Conservation (phyloP, 2,113 vertebrate species). For the Macrotis lagotis region DNA sequence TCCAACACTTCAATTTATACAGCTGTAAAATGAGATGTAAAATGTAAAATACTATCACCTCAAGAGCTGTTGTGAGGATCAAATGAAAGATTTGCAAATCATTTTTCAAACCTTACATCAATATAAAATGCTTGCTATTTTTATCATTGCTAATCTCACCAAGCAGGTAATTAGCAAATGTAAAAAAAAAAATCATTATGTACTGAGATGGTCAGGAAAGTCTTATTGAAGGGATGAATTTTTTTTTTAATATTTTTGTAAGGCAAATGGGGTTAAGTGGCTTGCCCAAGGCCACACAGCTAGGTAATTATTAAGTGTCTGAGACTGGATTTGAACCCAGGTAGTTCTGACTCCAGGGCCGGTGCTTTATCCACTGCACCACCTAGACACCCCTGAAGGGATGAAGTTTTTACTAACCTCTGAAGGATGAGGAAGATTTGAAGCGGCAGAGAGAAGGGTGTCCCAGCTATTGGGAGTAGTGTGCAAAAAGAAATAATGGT, state of each 20-base stretch:
- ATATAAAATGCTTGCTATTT: too few species aligned
- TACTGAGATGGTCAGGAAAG: neutral
- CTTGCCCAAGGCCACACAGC: too few species aligned
- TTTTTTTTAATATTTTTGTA: too few species aligned
- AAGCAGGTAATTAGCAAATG: too few species aligned
- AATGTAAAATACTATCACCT: neutral
- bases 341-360: too few species aligned
- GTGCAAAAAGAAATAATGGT: neutral
- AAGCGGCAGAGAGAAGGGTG: neutral
- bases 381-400: too few species aligned
- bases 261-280: too few species aligned
- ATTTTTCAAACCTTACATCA: too few species aligned
- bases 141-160: neutral
- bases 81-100: neutral
- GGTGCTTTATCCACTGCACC: too few species aligned
- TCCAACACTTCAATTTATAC: neutral
- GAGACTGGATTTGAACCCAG: too few species aligned
- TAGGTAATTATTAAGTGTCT: too few species aligned
- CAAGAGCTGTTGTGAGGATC: neutral
- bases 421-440: neutral
- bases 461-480: neutral
- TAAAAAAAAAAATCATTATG: neutral
- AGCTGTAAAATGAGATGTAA: neutral
- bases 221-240: neutral
- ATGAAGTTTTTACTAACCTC: neutral